phyloP scores from a whole-genome alignment of 1,140 invertebrate species.

The Drosophila parvula region DNA sequence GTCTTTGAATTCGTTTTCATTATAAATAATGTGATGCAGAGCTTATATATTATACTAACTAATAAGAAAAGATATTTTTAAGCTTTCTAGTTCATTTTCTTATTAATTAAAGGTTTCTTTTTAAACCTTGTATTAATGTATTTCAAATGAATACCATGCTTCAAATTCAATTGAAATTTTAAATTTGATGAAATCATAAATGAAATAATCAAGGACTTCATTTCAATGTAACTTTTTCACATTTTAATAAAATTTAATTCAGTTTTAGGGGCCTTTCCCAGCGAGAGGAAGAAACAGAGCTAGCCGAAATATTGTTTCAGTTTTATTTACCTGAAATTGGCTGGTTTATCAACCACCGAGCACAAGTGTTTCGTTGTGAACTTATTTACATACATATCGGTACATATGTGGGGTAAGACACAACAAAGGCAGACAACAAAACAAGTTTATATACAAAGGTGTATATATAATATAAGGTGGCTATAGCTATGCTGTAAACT shows the following conservation, averaged over 20 bases:
- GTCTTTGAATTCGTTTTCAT: too few species aligned
- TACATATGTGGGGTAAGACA: slow-evolving; percentile 66
- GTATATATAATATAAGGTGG: slow-evolving; percentile 4
- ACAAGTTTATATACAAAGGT: slow-evolving; percentile 41
- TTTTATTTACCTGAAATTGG: slow-evolving; percentile 73
- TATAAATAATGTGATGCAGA: too few species aligned
- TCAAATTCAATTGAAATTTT: neutral
- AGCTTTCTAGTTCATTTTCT: neutral
- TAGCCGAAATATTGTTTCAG: slow-evolving; percentile 67
- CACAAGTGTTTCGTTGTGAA: slow-evolving; percentile 73
- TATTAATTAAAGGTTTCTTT: too few species aligned
- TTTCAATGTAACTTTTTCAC: neutral
- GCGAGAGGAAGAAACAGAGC: slow-evolving; percentile 4
- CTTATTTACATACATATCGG: slow-evolving; percentile 59
- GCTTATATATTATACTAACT: neutral
- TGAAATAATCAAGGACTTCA: neutral
- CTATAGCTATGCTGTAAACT: slow-evolving; percentile 42
- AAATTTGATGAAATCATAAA: neutral
- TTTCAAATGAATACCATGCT: too few species aligned
- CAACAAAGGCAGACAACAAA: slow-evolving; percentile 44
- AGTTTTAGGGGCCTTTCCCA: slow-evolving; percentile 3
- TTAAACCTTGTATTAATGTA: too few species aligned
- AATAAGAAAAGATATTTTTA: neutral
- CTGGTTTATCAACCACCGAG: slow-evolving; percentile 72
- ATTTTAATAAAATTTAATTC: neutral